These are phyloP conservation scores for Drosophila phalerata DNA, from an alignment of 2,888 invertebrate genomes.

Conservation along the genomic window DNA sequence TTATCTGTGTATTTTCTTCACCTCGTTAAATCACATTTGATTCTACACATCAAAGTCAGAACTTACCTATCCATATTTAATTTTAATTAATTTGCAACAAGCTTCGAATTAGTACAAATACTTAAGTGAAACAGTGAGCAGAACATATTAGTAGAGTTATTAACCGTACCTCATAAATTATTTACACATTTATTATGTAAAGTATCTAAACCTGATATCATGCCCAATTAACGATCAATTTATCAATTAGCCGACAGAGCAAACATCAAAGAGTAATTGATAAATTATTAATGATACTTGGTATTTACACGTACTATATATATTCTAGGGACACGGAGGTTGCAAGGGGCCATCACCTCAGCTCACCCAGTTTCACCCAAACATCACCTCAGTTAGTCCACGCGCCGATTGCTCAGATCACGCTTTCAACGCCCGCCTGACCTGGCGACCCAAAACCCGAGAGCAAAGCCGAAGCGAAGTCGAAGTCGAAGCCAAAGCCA, in stretches of 20 bases:
- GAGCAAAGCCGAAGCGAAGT: slow-evolving; percentile 21
- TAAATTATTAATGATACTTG: slow-evolving; percentile 40
- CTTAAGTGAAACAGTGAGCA: not conserved
- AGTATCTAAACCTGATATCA: not conserved
- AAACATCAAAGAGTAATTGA: slow-evolving; percentile 30
- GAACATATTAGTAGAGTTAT: not conserved
- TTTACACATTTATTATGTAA: slow-evolving; percentile 8
- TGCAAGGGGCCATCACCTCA: slow-evolving; percentile 19
- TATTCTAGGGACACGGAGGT: slow-evolving; percentile 30
- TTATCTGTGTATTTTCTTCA: not conserved
- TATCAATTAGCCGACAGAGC: slow-evolving; percentile 24
- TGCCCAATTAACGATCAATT: slow-evolving; percentile 35
- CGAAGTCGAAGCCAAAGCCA: slow-evolving; percentile 28
- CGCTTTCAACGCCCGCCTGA: slow-evolving; percentile 63
- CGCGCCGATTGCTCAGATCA: slow-evolving; percentile 51
- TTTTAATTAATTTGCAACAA: slow-evolving; percentile 1
- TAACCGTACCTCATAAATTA: slow-evolving; percentile 1
- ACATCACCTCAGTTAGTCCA: slow-evolving; percentile 43
- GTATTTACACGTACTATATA: not conserved
- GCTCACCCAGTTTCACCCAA: slow-evolving; percentile 29
- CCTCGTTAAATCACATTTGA: not conserved
- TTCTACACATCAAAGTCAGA: not conserved
- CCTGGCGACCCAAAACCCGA: slow-evolving; percentile 30
- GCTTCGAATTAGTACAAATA: slow-evolving; percentile 1
- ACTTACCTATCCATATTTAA: not conserved